Evolutionary conservation across 2,113 vertebrate genomes (phyloP), one percentile per base, ranked within the genome.

Genomic region (Excalfactoria chinensis): DNA sequence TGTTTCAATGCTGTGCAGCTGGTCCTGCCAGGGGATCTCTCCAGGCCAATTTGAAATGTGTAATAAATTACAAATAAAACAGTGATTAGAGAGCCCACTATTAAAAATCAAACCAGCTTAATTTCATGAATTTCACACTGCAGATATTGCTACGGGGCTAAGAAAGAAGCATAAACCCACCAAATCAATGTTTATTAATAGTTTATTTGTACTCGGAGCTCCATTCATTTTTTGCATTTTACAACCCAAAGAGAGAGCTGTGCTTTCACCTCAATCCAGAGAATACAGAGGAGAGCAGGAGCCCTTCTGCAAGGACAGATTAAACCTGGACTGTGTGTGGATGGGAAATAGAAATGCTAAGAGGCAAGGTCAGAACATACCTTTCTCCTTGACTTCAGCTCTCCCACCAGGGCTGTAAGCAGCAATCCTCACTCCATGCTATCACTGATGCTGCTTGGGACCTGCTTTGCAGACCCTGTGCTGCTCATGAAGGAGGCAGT

Each of bases 101-200:
- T n/a, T 93, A 40, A 8, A 55, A 90, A 83, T 69, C 74, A 68
- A 80, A 93, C 17, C 9, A 73, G 82, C 84, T 83, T 73, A 60
- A 34, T 81, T 93, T 43, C 56, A 13, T 11, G 64, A 85, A 34
- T 58, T 26, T 26, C 59, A 30, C 7, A 0, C 59, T 12, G 82
- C 30, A 46, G 75, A 4, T 74, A 26, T 30, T 89, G 79, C 74
- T 68, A 44, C 46, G 37, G 89, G 72, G 84, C 75, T 53, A 2
- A 3, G 34, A 32, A 53, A 56, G 83, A 41, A 86, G 60, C 34
- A 41, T 17, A 51, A 71, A 93, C 91, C 93, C 84, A 91, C 89
- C 62, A 73, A 89, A 91, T 95, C 82, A 49, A 86, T 95, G 34
- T 59, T 67, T 84, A 73, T 92, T 95, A 90, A 92, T 93, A 72